Percentiles rank a stretch among this genome's conserved stretches.
Conservation (phyloP, 2,888 invertebrate species). For the Caenorhabditis plicata region DNA sequence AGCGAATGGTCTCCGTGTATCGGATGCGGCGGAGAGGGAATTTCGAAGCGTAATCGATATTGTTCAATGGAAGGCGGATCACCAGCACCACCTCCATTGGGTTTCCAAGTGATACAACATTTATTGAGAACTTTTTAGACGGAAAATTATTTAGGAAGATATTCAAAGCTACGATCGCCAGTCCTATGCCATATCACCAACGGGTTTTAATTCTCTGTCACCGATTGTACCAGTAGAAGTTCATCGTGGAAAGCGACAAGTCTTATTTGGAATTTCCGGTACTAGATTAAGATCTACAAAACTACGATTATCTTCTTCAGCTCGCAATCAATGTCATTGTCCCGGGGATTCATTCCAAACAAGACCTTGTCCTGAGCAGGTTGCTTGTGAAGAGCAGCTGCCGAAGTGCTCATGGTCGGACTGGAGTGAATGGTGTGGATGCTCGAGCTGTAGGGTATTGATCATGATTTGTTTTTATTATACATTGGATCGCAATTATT, state of each 20-base stretch:
- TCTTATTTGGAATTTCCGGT: constrained; percentile 12
- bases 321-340: constrained; percentile 34
- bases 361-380: constrained; percentile 21
- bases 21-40: constrained; percentile 37
- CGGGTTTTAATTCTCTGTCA: not conserved
- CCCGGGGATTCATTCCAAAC: constrained; percentile 39
- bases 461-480: not conserved
- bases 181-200: constrained; percentile 17
- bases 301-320: too few species aligned
- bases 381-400: constrained; percentile 27
- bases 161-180: too few species aligned
- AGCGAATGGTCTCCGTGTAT: constrained; percentile 48
- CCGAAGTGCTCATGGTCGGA: constrained; percentile 43
- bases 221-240: constrained; percentile 43
- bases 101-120: constrained; percentile 33
- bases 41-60: constrained; percentile 32
- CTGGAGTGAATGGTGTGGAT: constrained; percentile 56
- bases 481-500: not conserved
- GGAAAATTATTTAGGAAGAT: constrained; percentile 18
- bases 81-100: constrained; percentile 23
- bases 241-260: constrained; percentile 38
- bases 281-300: not conserved
- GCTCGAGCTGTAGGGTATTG: constrained; percentile 42
- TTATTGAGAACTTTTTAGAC: not conserved
- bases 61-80: constrained; percentile 21